Conservation (phyloP, 2,113 vertebrate species). For the Pycnonotus jocosus region DNA sequence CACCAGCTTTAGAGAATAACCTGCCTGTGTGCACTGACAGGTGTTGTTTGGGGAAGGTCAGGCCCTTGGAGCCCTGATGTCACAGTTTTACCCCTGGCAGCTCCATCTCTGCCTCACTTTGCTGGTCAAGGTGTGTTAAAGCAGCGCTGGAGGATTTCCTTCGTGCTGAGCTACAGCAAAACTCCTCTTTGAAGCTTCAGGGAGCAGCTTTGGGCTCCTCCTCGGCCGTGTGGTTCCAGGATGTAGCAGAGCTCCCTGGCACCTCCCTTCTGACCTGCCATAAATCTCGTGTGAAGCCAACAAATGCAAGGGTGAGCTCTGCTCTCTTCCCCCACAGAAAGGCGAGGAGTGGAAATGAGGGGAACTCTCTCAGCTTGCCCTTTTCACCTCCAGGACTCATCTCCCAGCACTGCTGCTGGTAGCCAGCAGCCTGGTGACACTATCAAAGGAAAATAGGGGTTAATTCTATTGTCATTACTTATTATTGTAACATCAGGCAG, state of each 20-base stretch:
- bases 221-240: neutral
- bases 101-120: neutral
- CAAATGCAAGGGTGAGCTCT: neutral
- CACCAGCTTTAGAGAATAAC: neutral
- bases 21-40: neutral
- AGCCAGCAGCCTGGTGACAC: neutral
- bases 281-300: neutral
- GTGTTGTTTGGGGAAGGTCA: neutral
- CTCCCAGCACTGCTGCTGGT: neutral
- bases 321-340: neutral
- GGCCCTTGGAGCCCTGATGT: neutral
- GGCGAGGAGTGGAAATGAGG: neutral
- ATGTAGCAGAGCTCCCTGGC: neutral
- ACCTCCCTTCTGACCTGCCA: neutral
- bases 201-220: neutral
- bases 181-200: neutral
- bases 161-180: neutral
- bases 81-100: neutral
- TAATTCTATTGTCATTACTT: slow-evolving; percentile 14
- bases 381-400: neutral
- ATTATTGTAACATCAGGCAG: neutral
- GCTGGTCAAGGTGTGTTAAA: neutral
- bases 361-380: neutral
- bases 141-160: neutral
- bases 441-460: neutral